Evolutionary conservation across 2,888 invertebrate genomes (phyloP).

Genomic region (Melieria picta): DNA sequence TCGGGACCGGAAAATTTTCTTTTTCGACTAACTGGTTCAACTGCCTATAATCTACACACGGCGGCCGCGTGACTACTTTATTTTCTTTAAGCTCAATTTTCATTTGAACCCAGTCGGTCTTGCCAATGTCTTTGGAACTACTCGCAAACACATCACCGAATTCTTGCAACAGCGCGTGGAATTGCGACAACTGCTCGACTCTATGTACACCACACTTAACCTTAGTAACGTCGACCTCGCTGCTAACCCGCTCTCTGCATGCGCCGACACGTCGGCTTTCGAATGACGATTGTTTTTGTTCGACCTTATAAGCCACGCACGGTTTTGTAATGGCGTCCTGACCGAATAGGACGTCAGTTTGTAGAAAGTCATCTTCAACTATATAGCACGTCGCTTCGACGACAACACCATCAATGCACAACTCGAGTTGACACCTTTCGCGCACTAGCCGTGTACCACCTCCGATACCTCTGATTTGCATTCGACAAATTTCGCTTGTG

Average conservation of each 20-base stretch:
- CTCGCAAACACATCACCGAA: not conserved
- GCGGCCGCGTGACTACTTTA: not conserved
- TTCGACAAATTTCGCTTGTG: not conserved
- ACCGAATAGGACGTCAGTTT: conserved; percentile 32
- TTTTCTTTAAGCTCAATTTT: not conserved
- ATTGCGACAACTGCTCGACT: not conserved
- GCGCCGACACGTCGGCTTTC: conserved; percentile 5
- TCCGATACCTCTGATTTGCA: conserved; percentile 35
- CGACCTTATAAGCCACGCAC: no score
- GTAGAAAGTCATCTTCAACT: conserved; percentile 33
- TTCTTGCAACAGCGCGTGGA: no score
- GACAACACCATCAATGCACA: conserved; percentile 26
- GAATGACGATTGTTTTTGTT: not conserved
- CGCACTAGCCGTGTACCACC: conserved; percentile 30
- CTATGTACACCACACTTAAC: not conserved
- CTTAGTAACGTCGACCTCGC: not conserved
- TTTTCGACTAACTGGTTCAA: conserved; percentile 30
- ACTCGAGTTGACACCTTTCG: conserved; percentile 21
- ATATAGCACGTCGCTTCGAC: conserved; percentile 21
- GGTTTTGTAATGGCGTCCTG: conserved; percentile 29
- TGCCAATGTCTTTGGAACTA: not conserved
- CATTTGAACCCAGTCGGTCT: not conserved
- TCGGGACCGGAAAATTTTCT: conserved; percentile 38
- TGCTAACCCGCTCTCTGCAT: conserved; percentile 12
- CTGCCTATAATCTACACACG: conserved; percentile 25